Percentiles rank a stretch among this genome's conserved stretches.
phyloP scores from a whole-genome alignment of 1,140 invertebrate species.

The Chionoecetes opilio region DNA sequence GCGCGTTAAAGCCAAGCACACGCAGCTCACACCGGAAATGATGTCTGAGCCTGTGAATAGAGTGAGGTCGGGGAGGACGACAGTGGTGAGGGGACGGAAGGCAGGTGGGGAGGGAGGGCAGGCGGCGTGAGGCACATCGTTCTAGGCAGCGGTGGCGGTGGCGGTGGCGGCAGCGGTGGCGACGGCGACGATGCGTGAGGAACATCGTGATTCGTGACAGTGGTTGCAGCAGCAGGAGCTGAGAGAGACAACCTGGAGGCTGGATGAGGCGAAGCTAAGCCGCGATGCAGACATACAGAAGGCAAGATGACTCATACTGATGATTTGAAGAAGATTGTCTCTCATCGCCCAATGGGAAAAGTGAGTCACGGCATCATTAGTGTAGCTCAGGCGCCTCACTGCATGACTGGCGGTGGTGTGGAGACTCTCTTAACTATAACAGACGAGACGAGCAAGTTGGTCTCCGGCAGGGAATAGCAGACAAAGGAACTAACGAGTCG shows the following conservation, averaged over 20 bases:
- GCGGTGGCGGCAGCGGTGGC: too few relatives aligned
- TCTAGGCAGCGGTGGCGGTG: neutral
- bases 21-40: neutral
- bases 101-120: neutral
- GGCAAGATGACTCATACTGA: neutral
- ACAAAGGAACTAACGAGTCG: too few relatives aligned
- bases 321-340: neutral
- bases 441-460: too few relatives aligned
- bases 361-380: neutral
- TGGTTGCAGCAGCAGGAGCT: neutral
- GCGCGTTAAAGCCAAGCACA: neutral
- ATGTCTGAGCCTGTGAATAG: neutral
- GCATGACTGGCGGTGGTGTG: neutral
- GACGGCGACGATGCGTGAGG: neutral
- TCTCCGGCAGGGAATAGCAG: too few relatives aligned
- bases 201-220: neutral
- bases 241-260: neutral
- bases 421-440: neutral
- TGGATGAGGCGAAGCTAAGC: neutral
- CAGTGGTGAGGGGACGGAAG: neutral
- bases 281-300: neutral
- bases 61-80: neutral
- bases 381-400: neutral
- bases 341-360: neutral
- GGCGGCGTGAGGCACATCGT: neutral